Percentiles rank a stretch among this genome's conserved stretches.
Evolutionary conservation across 2,113 vertebrate species (phyloP).

Genomic region (Scomber colias): DNA sequence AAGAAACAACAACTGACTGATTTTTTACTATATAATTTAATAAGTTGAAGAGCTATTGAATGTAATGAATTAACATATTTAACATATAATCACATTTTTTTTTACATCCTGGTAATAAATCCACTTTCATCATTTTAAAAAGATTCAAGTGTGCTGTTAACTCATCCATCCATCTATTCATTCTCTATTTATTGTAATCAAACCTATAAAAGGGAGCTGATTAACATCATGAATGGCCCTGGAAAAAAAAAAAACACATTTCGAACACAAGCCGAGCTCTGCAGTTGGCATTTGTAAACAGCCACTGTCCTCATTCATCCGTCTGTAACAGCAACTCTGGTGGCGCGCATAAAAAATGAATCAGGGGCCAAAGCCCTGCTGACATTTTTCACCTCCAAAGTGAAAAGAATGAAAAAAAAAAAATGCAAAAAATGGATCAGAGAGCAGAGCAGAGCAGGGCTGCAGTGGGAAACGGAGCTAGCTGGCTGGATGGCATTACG

Average conservation of each 20-base stretch:
- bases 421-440: conserved; percentile 14
- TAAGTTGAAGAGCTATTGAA: no score
- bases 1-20: no score
- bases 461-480: conserved; percentile 5
- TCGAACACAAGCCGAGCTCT: conserved; percentile 13
- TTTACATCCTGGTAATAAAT: no score
- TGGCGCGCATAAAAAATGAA: conserved; percentile 6
- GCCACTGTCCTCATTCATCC: conserved; percentile 18
- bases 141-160: no score
- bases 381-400: conserved; percentile 40
- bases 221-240: not conserved
- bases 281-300: conserved; percentile 34
- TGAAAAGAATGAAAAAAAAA: not conserved
- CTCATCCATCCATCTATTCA: not conserved
- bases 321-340: conserved; percentile 13
- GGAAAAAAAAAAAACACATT: not conserved
- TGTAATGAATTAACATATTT: no score
- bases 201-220: not conserved
- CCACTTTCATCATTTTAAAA: no score
- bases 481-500: conserved; percentile 8
- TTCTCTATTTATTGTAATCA: not conserved
- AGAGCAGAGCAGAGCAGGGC: conserved; percentile 11
- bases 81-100: no score
- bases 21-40: no score
- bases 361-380: not conserved